These are phyloP conservation scores for Digitonthophagus gazella DNA, from an alignment of 2,888 invertebrate genomes.

Conservation along the genomic window DNA sequence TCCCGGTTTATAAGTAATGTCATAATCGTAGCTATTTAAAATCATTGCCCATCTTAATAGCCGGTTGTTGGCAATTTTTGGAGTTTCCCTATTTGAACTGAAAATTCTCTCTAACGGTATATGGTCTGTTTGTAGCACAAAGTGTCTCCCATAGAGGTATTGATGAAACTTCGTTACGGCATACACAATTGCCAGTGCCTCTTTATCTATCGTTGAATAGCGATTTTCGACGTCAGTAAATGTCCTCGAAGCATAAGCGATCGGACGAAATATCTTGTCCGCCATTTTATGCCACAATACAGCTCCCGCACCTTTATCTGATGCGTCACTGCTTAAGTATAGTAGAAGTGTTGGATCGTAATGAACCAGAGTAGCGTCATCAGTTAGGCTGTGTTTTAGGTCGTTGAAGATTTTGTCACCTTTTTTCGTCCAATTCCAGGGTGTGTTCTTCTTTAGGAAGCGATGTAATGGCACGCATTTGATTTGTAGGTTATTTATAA, in stretches of 20 bases:
- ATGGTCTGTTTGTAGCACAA: slow-evolving; percentile 18
- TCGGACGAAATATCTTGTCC: too few relatives aligned
- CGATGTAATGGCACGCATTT: neutral
- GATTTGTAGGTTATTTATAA: slow-evolving; percentile 25
- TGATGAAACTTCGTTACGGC: slow-evolving; percentile 24
- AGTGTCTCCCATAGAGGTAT: slow-evolving; percentile 17
- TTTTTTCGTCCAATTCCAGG: slow-evolving; percentile 26
- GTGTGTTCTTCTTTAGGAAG: slow-evolving; percentile 12
- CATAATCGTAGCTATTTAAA: slow-evolving; percentile 21
- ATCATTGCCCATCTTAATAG: slow-evolving; percentile 22
- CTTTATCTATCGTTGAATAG: slow-evolving; percentile 23
- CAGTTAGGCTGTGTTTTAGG: slow-evolving; percentile 26
- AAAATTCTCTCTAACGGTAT: slow-evolving; percentile 20
- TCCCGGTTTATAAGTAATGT: slow-evolving; percentile 16
- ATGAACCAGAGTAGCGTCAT: slow-evolving; percentile 23
- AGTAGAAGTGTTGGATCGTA: slow-evolving; percentile 18
- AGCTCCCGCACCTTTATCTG: slow-evolving; percentile 36
- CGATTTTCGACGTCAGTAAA: slow-evolving; percentile 23
- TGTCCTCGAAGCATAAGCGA: slow-evolving; percentile 41
- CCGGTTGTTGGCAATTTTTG: slow-evolving; percentile 11
- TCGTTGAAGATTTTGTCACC: slow-evolving; percentile 30
- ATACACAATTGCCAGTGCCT: slow-evolving; percentile 5
- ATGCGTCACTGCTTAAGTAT: slow-evolving; percentile 26
- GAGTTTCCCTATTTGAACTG: slow-evolving; percentile 13
- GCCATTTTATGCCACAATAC: slow-evolving; percentile 42